These are phyloP conservation scores for Petrocephalus zakoni DNA, from an alignment of 2,113 vertebrate species.

Conservation along the genomic window DNA sequence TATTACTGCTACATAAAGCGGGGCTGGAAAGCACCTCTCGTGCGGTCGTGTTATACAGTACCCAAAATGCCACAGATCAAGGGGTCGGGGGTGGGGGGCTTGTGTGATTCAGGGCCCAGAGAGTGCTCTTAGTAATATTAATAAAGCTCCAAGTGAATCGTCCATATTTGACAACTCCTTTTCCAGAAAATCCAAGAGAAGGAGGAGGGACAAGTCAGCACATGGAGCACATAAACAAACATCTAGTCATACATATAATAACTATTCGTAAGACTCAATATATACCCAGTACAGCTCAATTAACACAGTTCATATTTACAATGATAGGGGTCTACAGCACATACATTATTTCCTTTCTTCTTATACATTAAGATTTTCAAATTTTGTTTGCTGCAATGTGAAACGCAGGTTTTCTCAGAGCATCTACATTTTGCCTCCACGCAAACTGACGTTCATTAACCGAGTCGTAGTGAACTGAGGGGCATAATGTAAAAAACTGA, in stretches of 20 bases:
- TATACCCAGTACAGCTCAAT: not conserved
- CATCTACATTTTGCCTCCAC: not conserved
- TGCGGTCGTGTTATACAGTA: not conserved
- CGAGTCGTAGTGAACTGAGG: not conserved
- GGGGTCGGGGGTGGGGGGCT: not conserved
- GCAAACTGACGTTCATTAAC: not conserved
- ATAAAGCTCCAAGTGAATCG: not conserved
- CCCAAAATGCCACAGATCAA: not conserved
- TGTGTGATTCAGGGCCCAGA: not conserved
- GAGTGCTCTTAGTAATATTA: not conserved
- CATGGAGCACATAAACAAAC: not conserved
- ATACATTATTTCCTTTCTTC: not conserved
- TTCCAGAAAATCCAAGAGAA: not conserved
- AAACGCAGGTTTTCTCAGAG: not conserved
- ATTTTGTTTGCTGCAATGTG: not conserved
- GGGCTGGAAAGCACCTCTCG: not conserved
- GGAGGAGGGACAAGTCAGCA: not conserved
- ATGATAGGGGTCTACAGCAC: not conserved
- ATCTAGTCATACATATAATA: not conserved
- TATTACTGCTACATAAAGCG: not conserved
- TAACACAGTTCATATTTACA: not conserved
- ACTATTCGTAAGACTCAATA: not conserved
- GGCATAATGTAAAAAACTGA: not conserved
- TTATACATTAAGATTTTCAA: not conserved
- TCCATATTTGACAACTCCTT: not conserved